Evolutionary conservation across 2,797 vertebrate genomes (phyloP).

Genomic region (Gila robusta): DNA sequence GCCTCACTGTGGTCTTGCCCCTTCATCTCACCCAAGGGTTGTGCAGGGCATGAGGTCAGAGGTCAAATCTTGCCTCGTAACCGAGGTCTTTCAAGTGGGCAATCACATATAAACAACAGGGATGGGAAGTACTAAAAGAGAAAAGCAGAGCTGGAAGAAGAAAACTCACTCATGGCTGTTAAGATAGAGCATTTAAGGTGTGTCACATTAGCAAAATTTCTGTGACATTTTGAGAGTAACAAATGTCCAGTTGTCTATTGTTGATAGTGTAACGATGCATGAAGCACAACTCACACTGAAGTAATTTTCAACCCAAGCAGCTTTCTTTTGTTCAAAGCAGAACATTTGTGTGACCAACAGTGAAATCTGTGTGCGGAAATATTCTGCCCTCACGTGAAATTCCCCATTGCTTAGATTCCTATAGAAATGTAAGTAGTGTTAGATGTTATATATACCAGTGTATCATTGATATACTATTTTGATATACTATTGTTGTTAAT

Average conservation of each 20-base stretch:
- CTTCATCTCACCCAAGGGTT: conserved; percentile 52
- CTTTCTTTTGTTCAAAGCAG: background rate
- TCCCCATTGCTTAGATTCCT: background rate
- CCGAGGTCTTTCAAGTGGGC: conserved; percentile 53
- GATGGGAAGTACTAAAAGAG: background rate
- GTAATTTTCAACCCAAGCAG: background rate
- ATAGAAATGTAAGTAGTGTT: too few species aligned
- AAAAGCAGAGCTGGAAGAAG: background rate
- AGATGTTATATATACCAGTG: too few species aligned
- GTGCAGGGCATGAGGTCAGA: conserved; percentile 55
- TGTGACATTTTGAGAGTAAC: background rate
- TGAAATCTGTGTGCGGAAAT: background rate
- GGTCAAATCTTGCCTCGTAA: conserved; percentile 43
- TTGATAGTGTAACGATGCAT: background rate
- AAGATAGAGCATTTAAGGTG: background rate
- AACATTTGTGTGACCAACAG: background rate
- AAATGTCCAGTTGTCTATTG: background rate
- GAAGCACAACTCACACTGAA: background rate
- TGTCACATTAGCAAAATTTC: background rate
- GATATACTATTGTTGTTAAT: too few species aligned
- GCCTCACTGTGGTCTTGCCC: conserved; percentile 31
- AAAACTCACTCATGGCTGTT: background rate
- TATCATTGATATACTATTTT: background rate
- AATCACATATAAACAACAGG: conserved; percentile 32
- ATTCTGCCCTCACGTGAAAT: background rate